Base-by-base conservation (phyloP, 2,797 vertebrate species). In the Phoxinus dragarum region DNA sequence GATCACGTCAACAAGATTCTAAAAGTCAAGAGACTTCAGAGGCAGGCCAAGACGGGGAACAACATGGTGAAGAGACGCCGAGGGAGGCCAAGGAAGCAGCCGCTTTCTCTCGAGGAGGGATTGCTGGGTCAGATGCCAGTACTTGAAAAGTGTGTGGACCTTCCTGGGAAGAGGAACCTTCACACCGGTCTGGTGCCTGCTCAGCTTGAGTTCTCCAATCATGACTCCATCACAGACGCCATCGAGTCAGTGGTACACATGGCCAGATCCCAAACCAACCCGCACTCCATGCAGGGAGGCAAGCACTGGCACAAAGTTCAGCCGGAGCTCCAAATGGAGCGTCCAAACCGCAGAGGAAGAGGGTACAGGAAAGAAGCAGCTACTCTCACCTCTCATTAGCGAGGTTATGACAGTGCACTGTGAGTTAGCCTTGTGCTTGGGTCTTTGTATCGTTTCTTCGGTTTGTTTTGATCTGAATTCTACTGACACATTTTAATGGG, bases 1-100 rank as follows among this genome's bases (percentile, higher is more conserved):
- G 98, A 99, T 93, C 98, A 99, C 0, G 98, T 99, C 91, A 99
- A 99, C 95, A 99, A 99, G 94, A 99, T 99, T 93, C 95, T 99
- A 85, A 98, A 98, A 93, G 98, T 98, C 93, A 99, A 99, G 94
- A 94, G 98, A 92, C 96, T 99, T 93, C 98, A 99, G 95, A 97
- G 98, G 95, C 98, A 99, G 95, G 97, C 98, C 92, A 99, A 99
- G 95, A 99, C 98, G 19, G 98, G 98, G 94, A 99, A 99, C 95
- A 99, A 99, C 90, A 97, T 99, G 69, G 96, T 99, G 89, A 99
- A 99, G 94, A 96, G 98, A 89, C 92, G 96, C 44, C 94, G 98
- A 12, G 98, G 98, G 8, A 95, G 97, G 68, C 98, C 98, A 84
- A 95, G 98, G 79, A 99, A 99, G 91, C 97, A 97, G 88, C 96